Base-by-base conservation (phyloP, 37 sponge, comb jelly and placozoan species). In the Amphimedon queenslandica region DNA sequence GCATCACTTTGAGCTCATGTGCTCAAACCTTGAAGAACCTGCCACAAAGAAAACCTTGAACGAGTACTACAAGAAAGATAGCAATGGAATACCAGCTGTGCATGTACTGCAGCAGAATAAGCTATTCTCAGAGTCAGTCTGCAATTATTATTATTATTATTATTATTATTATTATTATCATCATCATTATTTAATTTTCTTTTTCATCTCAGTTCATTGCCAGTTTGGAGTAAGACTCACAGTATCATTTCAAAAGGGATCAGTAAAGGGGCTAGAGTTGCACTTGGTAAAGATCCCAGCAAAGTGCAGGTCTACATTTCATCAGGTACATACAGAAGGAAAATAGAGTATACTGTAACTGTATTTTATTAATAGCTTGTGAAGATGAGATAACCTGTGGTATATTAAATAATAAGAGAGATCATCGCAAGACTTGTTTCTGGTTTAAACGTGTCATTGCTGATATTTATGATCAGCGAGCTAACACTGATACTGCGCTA, bases 391-490 rank as follows among this genome's bases (percentile, higher is more conserved):
- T 93, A 1, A 75, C 42, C 23, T 35, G 11, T 2, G 93, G 93
- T 31, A 81, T 93, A 18, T 93, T 93, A 67, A 67, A 73, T 53
- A 21, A 69, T 25, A 73, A 53, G 33, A 60, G 31, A 34, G 75
- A 92, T n/a, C 88, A 84, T 0, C 83, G 83, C 58, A 31, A 83
- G 31, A 36, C 30, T 35, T 92, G 92, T 75, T 69, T 78, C 55
- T 92, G 92, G 92, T 47, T 87, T 64, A 92, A 87, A 76, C 23
- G 92, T 37, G 58, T 56, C n/a, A 83, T 92, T 64, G 55, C 77
- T 32, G 77, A 87, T 73, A 66, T 92, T 1, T 66, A 72, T 33
- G 83, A 77, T 56, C 86, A 85, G 67, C 33, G 72, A 42, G 63
- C 66, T 16, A 42, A 31, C 2, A 58, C 20, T 34, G 88, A 92